phyloP scores from a whole-genome alignment of 2,113 vertebrate genomes.

The Haplotaxodon microlepis region DNA sequence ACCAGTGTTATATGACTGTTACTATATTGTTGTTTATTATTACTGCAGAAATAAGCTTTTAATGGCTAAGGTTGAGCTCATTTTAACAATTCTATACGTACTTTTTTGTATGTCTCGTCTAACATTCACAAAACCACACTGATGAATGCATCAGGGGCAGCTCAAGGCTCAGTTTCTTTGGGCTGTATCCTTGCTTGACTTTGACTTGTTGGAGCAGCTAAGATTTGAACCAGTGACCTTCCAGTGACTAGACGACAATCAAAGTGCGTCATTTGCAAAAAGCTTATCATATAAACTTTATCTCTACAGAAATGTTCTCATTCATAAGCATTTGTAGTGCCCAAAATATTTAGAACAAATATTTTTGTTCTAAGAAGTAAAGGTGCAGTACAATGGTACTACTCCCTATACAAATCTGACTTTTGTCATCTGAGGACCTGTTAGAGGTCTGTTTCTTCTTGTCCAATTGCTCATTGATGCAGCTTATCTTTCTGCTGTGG shows the following conservation, averaged over 20 bases:
- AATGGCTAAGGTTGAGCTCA: background rate
- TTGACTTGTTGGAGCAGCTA: background rate
- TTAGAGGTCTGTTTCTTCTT: background rate
- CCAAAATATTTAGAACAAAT: background rate
- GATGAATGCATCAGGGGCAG: background rate
- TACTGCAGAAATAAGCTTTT: background rate
- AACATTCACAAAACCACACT: background rate
- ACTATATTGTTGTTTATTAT: background rate
- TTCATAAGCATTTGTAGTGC: background rate
- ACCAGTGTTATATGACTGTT: background rate
- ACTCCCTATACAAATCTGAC: background rate
- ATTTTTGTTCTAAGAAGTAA: background rate
- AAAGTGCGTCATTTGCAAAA: background rate
- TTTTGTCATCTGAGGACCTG: background rate
- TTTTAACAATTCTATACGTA: background rate
- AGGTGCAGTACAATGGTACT: background rate
- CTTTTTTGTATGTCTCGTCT: background rate
- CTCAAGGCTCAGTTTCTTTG: background rate
- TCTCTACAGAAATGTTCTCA: background rate
- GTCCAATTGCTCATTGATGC: background rate
- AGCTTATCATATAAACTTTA: background rate
- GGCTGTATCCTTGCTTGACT: background rate
- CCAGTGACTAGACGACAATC: background rate
- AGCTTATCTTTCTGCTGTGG: background rate
- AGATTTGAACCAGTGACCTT: background rate